Evolutionary conservation across 2,113 vertebrate genomes (phyloP), one percentile per base, ranked within the genome.

Genomic region (Morone chrysops): DNA sequence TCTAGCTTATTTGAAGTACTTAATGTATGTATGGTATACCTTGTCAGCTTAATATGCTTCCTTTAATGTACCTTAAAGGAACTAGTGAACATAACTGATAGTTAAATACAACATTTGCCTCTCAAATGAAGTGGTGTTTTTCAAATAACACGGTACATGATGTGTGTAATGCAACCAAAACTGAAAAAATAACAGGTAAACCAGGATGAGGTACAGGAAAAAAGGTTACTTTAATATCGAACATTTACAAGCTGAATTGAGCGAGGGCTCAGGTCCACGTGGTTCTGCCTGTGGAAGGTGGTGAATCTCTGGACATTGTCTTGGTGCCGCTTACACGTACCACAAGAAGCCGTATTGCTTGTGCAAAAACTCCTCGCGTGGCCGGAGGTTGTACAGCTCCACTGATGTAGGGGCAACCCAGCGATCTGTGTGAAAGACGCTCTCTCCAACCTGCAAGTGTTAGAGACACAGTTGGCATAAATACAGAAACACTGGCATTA

Each of bases 381-480:
- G 93, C 13, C 95, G 95, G 8, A 99, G 95, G 87, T 93, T 96
- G 3, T 92, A 97, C 3, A 99, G 93, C 90, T 99, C 97, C 0
- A 96, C 94, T 1, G 74, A 0, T 0, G 84, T 2, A 0, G 98
- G 98, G 1, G 90, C 0, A 0, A 97, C 94, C 98, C 98, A 99
- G 90, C 98, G 97, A 0, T 96, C 95, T 0, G 97, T 97, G 94
- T 98, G 93, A 92, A 94, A 99, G 20, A 93, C 13, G 0, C 92
- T 96, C 69, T 98, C 96, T 0, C 97, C 98, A 0, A 99, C 97
- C 98, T 99, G 91, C 0, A 2, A 50, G 31, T n/a, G 9, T 51
- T 4, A 51, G n/a, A 50, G 5, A 66, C 0, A 69, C 22, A 0
- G n/a, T 17, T 40, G n/a, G 1, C 14, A 56, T 41, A 4, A 70